Conservation (phyloP, 2,797 vertebrate genomes). For the Scomberomorus guttatus region DNA sequence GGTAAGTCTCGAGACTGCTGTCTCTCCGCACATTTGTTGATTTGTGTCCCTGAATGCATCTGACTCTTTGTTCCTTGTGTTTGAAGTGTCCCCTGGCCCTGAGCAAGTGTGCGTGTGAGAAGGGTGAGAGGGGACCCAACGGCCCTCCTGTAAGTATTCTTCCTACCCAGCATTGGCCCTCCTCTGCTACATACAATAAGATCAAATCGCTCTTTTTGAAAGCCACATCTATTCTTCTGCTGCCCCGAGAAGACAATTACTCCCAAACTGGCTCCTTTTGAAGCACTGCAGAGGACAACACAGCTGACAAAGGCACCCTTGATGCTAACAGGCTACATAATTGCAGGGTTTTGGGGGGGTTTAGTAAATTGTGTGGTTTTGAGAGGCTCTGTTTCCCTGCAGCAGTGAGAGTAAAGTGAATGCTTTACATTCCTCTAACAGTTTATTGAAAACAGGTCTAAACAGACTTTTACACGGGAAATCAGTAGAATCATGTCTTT, state of each 20-base stretch:
- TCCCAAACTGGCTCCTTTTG: conserved; percentile 20
- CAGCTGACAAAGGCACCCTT: conserved; percentile 49
- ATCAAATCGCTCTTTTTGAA: conserved; percentile 11
- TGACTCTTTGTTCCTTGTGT: conserved; percentile 58
- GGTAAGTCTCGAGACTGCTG: conserved; percentile 76
- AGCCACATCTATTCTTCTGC: conserved; percentile 23
- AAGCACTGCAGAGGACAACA: conserved; percentile 15
- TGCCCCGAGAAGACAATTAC: conserved; percentile 28
- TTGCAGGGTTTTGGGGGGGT: conserved; percentile 52
- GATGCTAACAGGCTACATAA: conserved; percentile 59
- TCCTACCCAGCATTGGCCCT: not conserved
- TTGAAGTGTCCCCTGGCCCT: conserved; percentile 87
- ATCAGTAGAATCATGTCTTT: conserved; percentile 36
- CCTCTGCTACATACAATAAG: not conserved
- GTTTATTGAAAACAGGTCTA: conserved; percentile 71
- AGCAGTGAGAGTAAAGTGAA: conserved; percentile 65
- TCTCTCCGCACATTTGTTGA: conserved; percentile 17
- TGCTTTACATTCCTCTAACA: conserved; percentile 64
- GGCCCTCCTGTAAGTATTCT: conserved; percentile 89
- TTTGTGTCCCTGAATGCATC: not conserved
- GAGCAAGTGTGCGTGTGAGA: conserved; percentile 88
- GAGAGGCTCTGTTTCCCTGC: conserved; percentile 48
- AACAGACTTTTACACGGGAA: conserved; percentile 67
- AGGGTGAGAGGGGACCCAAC: conserved; percentile 88
- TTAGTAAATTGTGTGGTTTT: conserved; percentile 58